A percentile compares a stretch with the other conserved stretches of the same genome.
Conservation (phyloP, 2,797 vertebrate species). For the Neosilurus hyrtlii region DNA sequence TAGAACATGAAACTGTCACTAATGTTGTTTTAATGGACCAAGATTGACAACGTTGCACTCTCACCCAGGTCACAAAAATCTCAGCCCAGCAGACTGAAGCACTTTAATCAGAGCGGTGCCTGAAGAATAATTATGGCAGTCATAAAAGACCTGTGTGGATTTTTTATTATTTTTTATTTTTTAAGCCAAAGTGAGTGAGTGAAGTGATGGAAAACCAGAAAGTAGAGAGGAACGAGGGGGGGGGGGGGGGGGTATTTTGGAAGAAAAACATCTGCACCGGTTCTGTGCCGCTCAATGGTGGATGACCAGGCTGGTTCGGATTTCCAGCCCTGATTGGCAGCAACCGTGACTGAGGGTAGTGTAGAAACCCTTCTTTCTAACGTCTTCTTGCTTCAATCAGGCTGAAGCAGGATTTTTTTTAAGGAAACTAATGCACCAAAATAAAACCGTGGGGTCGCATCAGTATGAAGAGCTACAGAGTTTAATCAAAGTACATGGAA, state of each 20-base stretch:
- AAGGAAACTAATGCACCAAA: slow-evolving; percentile 2
- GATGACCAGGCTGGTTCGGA: slow-evolving; percentile 31
- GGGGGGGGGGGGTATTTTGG: slow-evolving; percentile 11
- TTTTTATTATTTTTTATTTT: slow-evolving; percentile 26
- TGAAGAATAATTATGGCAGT: slow-evolving; percentile 45
- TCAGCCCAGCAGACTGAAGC: slow-evolving; percentile 22
- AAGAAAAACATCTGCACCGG: slow-evolving; percentile 43
- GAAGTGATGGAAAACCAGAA: slow-evolving; percentile 30
- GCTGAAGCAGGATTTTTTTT: background rate
- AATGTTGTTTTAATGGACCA: slow-evolving; percentile 35
- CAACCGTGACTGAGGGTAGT: slow-evolving; percentile 2
- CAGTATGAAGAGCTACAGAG: background rate
- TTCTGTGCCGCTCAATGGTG: background rate
- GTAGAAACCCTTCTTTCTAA: slow-evolving; percentile 16
- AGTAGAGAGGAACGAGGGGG: background rate
- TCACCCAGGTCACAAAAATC: slow-evolving; percentile 22
- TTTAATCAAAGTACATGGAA: slow-evolving; percentile 3
- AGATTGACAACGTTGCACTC: slow-evolving; percentile 31
- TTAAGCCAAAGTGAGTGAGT: slow-evolving; percentile 29
- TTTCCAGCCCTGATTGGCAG: slow-evolving; percentile 31
- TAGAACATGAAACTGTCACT: slow-evolving; percentile 40
- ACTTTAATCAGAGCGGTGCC: slow-evolving; percentile 41
- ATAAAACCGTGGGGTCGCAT: background rate
- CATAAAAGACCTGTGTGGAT: slow-evolving; percentile 27
- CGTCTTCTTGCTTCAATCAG: slow-evolving; percentile 28